A percentile compares a stretch with the other conserved stretches of the same genome.
These are phyloP conservation scores for Nannospalax galili DNA, from an alignment of 2,113 vertebrate species.

Conservation along the genomic window DNA sequence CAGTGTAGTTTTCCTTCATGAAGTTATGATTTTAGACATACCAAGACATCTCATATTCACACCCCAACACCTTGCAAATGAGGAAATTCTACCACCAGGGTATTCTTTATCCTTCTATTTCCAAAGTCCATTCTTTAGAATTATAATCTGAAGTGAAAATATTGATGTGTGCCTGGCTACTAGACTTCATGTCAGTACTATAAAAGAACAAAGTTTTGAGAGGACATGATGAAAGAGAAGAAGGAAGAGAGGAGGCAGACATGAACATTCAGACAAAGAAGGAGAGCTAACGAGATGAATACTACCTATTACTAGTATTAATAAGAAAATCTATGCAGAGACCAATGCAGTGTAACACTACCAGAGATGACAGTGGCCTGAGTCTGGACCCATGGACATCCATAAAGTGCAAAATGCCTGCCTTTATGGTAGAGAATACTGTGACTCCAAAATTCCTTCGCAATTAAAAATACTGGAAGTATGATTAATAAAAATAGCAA, in stretches of 20 bases:
- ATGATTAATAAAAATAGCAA: not conserved
- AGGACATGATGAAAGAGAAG: not conserved
- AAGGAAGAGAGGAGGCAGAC: not conserved
- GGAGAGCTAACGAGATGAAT: not conserved
- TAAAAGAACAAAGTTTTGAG: not conserved
- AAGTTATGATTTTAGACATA: not conserved
- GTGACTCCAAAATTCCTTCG: not conserved
- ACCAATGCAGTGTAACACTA: not conserved
- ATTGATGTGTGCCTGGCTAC: not conserved
- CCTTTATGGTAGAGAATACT: not conserved
- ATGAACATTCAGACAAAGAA: not conserved
- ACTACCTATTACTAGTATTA: not conserved
- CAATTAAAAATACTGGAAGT: not conserved
- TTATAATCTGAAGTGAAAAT: slow-evolving; percentile 36
- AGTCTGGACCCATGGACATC: not conserved
- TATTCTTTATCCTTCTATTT: not conserved
- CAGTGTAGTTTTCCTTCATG: not conserved
- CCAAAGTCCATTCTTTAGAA: not conserved
- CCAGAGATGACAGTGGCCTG: not conserved
- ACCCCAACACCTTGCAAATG: not conserved
- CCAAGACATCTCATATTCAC: not conserved
- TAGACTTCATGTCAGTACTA: not conserved
- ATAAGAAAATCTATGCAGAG: not conserved
- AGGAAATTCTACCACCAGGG: not conserved
- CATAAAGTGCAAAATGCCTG: not conserved